phyloP scores from a whole-genome alignment of 1,140 invertebrate species.

The Pteromalus puparum region DNA sequence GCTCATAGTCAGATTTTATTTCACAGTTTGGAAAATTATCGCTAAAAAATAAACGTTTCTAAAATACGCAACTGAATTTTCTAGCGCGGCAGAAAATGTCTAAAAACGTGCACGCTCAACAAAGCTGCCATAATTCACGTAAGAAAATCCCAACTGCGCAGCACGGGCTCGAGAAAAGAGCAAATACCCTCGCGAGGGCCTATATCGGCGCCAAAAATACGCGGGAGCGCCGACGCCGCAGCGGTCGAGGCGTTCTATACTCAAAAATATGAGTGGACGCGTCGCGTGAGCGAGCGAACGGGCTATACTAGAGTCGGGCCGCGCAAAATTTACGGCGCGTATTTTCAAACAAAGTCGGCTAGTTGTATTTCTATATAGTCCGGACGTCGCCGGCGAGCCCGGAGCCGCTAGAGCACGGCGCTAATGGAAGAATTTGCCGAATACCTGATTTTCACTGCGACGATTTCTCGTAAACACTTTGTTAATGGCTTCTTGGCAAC shows the following conservation, averaged over 20 bases:
- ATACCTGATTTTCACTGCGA: too few species aligned
- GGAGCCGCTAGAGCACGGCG: background rate
- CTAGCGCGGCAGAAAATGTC: too few species aligned
- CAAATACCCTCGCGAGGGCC: slow-evolving; percentile 9
- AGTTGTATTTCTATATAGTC: slow-evolving; percentile 32
- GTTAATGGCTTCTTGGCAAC: background rate
- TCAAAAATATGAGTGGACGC: slow-evolving; percentile 43
- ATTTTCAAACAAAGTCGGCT: slow-evolving; percentile 49
- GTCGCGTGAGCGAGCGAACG: background rate
- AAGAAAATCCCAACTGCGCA: background rate
- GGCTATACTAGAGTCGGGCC: background rate
- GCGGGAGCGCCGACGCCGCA: background rate
- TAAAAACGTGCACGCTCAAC: background rate
- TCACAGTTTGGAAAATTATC: background rate
- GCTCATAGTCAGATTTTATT: background rate
- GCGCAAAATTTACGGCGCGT: slow-evolving; percentile 34
- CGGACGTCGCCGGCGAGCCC: background rate
- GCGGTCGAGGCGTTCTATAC: background rate
- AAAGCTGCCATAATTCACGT: background rate
- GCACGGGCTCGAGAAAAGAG: slow-evolving; percentile 14
- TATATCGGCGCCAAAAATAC: slow-evolving; percentile 49
- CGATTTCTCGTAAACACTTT: background rate
- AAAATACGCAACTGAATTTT: background rate
- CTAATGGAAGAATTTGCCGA: background rate
- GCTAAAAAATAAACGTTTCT: too few species aligned